These are phyloP conservation scores for Leucophenga maculata DNA, from an alignment of 2,888 invertebrate species.

Conservation along the genomic window DNA sequence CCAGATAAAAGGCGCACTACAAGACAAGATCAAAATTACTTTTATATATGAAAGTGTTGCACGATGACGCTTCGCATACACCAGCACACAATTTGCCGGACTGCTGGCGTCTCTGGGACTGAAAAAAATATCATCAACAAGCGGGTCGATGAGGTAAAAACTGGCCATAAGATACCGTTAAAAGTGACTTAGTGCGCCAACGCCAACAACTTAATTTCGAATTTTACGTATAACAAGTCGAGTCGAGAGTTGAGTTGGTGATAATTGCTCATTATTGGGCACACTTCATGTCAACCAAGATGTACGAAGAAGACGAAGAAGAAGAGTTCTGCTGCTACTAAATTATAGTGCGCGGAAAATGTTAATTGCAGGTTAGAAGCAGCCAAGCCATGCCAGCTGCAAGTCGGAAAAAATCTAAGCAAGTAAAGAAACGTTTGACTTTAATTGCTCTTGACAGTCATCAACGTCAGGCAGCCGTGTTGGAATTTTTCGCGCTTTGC, in stretches of 20 bases:
- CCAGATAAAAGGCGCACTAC: conserved; percentile 61
- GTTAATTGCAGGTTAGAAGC: conserved; percentile 58
- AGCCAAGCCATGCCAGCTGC: conserved; percentile 33
- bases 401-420: conserved; percentile 54
- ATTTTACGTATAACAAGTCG: not conserved
- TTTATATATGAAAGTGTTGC: conserved; percentile 34
- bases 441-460: conserved; percentile 71
- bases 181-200: conserved; percentile 12
- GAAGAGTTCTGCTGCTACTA: conserved; percentile 47
- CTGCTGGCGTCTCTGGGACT: conserved; percentile 44
- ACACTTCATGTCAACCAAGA: conserved; percentile 67
- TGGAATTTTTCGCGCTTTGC: conserved; percentile 22
- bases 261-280: conserved; percentile 71
- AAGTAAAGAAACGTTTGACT: conserved; percentile 63
- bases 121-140: conserved; percentile 52
- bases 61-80: conserved; percentile 6
- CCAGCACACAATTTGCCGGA: conserved; percentile 29
- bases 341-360: conserved; percentile 56
- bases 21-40: conserved; percentile 49
- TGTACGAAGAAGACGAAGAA: conserved; percentile 43
- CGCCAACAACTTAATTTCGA: conserved; percentile 34
- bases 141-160: conserved; percentile 21
- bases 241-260: conserved; percentile 30
- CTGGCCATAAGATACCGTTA: conserved; percentile 56
- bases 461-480: conserved; percentile 44